Conservation (phyloP, 2,888 invertebrate species). For the Atrina japonica region DNA sequence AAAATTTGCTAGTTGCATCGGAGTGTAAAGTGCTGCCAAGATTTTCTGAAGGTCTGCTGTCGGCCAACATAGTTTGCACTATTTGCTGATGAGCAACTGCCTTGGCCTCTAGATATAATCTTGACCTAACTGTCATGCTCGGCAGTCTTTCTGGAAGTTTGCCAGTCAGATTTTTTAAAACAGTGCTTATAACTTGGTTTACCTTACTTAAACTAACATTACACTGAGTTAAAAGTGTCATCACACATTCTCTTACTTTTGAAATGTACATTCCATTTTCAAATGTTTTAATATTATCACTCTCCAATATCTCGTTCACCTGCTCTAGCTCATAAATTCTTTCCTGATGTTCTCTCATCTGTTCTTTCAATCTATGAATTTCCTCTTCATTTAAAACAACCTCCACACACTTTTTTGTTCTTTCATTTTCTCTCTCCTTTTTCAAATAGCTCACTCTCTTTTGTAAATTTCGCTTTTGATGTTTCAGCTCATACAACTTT, state of each 20-base stretch:
- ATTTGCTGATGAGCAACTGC: constrained; percentile 35
- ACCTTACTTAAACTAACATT: constrained; percentile 16
- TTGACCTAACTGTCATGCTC: background rate
- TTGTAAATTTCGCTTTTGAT: constrained; percentile 1
- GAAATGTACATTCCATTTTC: constrained; percentile 13
- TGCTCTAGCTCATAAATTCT: background rate
- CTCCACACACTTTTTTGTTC: background rate
- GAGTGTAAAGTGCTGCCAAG: constrained; percentile 25
- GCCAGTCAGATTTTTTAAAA: background rate
- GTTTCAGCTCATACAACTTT: background rate
- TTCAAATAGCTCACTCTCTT: constrained; percentile 3
- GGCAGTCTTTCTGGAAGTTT: constrained; percentile 4
- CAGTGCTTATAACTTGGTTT: constrained; percentile 3
- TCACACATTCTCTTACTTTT: constrained; percentile 8
- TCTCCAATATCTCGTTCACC: background rate
- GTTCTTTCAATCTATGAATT: background rate
- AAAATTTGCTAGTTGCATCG: constrained; percentile 39
- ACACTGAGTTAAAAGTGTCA: background rate
- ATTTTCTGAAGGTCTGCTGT: background rate
- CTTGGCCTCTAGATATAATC: constrained; percentile 32
- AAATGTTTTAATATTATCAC: constrained; percentile 11
- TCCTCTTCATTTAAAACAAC: background rate
- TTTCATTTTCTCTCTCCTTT: background rate
- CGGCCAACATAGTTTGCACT: constrained; percentile 12
- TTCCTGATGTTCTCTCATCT: background rate